Conservation (phyloP, 2,113 vertebrate genomes). For the Corythaeola cristata region DNA sequence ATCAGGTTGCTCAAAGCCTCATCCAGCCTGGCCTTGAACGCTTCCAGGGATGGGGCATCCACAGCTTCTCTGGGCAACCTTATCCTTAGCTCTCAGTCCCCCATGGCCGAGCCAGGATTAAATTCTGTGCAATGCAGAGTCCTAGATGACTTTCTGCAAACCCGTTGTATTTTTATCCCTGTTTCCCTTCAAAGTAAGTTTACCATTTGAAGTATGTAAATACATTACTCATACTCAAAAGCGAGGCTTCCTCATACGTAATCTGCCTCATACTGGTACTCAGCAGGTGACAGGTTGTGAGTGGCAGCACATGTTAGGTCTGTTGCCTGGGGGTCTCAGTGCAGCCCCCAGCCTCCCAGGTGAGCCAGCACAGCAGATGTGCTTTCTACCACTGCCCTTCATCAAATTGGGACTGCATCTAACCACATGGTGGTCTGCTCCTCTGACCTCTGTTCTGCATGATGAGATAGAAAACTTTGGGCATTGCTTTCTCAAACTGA, state of each 20-base stretch:
- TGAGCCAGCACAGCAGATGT: background rate
- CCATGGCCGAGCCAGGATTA: background rate
- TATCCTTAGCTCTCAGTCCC: background rate
- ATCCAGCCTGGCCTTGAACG: no score
- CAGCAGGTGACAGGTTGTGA: background rate
- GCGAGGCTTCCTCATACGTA: rapidly evolving
- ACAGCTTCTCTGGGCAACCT: no score
- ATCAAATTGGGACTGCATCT: background rate
- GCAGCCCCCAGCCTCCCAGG: background rate
- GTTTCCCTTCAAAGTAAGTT: background rate
- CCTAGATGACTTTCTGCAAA: background rate
- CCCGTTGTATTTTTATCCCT: background rate
- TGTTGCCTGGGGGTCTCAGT: background rate
- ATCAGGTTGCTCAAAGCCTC: no score
- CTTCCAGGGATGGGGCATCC: no score
- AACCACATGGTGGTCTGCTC: background rate
- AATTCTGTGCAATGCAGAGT: background rate
- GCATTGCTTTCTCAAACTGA: background rate
- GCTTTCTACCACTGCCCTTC: background rate
- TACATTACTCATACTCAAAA: background rate
- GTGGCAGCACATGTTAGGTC: background rate
- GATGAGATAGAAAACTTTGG: background rate
- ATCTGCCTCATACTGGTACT: background rate
- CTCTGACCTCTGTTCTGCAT: background rate
- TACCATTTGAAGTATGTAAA: background rate